Percentiles rank a stretch among this genome's conserved stretches.
Conservation (phyloP, 2,888 invertebrate genomes). For the Tanypteryx hageni region DNA sequence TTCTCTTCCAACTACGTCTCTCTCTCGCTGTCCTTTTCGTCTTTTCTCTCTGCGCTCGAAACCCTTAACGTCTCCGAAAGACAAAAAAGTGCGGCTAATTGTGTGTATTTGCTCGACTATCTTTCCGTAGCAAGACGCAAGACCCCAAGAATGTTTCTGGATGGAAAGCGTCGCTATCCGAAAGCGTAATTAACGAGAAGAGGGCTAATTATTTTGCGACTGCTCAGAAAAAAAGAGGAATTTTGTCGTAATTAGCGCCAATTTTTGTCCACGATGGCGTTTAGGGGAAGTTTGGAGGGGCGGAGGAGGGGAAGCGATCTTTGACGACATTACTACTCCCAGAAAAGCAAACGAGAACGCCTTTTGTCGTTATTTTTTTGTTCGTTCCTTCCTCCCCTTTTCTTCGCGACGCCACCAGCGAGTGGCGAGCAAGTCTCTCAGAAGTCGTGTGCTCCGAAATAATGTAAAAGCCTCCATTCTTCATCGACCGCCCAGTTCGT, state of each 20-base stretch:
- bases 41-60: background rate
- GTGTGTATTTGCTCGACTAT: background rate
- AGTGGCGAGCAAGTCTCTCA: no score
- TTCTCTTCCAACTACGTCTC: background rate
- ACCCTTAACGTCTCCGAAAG: background rate
- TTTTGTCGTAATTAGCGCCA: background rate
- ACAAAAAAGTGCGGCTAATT: background rate
- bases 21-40: background rate
- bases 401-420: no score
- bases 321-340: background rate
- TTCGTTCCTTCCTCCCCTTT: background rate
- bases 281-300: background rate
- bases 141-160: constrained; percentile 16
- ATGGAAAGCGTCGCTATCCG: background rate
- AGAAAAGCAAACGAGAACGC: background rate
- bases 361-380: background rate
- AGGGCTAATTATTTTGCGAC: background rate
- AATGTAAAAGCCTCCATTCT: background rate
- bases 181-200: background rate
- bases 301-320: background rate
- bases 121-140: background rate
- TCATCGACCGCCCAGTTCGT: background rate
- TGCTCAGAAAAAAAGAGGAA: background rate
- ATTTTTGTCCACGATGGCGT: background rate
- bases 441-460: no score